These are phyloP conservation scores for Tribolium freemani DNA, from an alignment of 2,888 invertebrate species.

Conservation along the genomic window DNA sequence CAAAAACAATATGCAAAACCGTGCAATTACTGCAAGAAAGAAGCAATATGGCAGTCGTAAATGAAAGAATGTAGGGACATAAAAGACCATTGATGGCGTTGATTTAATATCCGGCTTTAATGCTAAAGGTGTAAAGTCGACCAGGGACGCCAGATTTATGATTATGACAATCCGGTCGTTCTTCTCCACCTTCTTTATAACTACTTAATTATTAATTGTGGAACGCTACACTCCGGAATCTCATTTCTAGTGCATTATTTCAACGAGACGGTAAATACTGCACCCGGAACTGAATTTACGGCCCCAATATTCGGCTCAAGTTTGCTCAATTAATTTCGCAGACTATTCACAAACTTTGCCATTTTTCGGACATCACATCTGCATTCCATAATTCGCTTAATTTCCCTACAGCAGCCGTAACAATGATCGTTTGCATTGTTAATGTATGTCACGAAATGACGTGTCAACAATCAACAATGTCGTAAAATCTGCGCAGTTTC, in stretches of 20 bases:
- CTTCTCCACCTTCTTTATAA: conserved; percentile 16
- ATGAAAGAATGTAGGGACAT: conserved; percentile 29
- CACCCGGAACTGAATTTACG: conserved; percentile 12
- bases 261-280: background rate
- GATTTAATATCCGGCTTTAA: conserved; percentile 39
- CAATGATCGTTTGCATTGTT: background rate
- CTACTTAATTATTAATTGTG: conserved; percentile 31
- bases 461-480: background rate
- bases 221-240: background rate
- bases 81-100: conserved; percentile 38
- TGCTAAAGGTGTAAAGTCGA: conserved; percentile 36
- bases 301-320: conserved; percentile 4
- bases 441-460: background rate
- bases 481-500: background rate
- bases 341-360: too few relatives aligned
- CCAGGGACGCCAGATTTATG: conserved; percentile 23
- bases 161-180: conserved; percentile 33
- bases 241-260: conserved; percentile 22
- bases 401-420: background rate
- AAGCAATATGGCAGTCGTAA: conserved; percentile 19
- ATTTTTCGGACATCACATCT: too few relatives aligned
- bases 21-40: conserved; percentile 7
- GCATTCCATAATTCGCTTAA: too few relatives aligned
- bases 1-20: conserved; percentile 41
- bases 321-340: conserved; percentile 12